phyloP scores from a whole-genome alignment of 2,797 vertebrate genomes.

The Syngnathus acus region DNA sequence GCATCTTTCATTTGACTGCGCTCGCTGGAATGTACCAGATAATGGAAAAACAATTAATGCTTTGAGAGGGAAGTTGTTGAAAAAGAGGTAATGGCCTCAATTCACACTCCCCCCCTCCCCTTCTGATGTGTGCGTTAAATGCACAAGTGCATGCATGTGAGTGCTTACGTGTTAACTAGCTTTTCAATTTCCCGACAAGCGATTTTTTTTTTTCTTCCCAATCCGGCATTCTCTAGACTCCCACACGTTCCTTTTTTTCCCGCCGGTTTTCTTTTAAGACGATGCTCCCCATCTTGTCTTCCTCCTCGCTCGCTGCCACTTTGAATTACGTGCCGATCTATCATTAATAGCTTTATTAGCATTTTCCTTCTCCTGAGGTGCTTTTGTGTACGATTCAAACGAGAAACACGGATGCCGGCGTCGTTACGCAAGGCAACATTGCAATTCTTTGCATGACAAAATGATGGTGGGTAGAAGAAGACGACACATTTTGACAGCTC shows the following conservation, averaged over 20 bases:
- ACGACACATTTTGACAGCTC: slow-evolving; percentile 22
- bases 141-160: slow-evolving; percentile 3
- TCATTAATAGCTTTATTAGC: slow-evolving; percentile 56
- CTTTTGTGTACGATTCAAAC: slow-evolving; percentile 34
- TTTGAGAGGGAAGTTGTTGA: slow-evolving; percentile 11
- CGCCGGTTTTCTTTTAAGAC: slow-evolving; percentile 10
- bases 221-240: slow-evolving; percentile 32
- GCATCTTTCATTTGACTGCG: slow-evolving; percentile 18
- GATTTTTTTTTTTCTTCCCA: slow-evolving; percentile 18
- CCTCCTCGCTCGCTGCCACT: slow-evolving; percentile 43
- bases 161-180: slow-evolving; percentile 22
- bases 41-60: not conserved
- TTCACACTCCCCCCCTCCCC: slow-evolving; percentile 16
- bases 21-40: slow-evolving; percentile 5
- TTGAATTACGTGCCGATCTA: slow-evolving; percentile 50
- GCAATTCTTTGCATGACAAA: slow-evolving; percentile 29
- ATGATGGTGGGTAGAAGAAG: slow-evolving; percentile 21
- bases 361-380: slow-evolving; percentile 42
- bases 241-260: slow-evolving; percentile 23
- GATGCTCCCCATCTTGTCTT: slow-evolving; percentile 24
- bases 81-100: slow-evolving; percentile 28
- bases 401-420: slow-evolving; percentile 16
- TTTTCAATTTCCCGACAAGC: slow-evolving; percentile 29
- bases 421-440: slow-evolving; percentile 32
- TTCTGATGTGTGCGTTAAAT: slow-evolving; percentile 11